Evolutionary conservation across 2,113 vertebrate genomes (phyloP).

Genomic region (Apteryx owenii): DNA sequence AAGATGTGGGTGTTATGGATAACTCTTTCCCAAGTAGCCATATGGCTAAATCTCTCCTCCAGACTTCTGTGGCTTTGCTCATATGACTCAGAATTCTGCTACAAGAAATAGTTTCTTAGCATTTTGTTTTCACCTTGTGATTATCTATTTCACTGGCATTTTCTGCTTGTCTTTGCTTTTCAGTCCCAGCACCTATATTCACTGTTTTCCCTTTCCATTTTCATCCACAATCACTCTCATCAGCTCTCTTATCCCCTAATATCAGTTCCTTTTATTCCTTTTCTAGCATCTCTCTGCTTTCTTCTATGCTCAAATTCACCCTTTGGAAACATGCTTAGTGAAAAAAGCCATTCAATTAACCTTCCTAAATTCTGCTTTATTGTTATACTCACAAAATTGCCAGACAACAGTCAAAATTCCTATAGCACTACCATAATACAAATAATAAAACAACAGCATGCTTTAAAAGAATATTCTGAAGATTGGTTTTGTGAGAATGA

Average conservation of each 20-base stretch:
- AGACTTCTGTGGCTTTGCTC: not conserved
- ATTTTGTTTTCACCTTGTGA: not conserved
- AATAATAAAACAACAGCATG: not conserved
- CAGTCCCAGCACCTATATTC: not conserved
- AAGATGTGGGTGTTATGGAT: slow-evolving; percentile 14
- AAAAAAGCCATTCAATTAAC: not conserved
- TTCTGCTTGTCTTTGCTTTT: not conserved
- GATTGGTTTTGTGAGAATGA: not conserved
- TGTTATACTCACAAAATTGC: not conserved
- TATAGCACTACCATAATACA: not conserved
- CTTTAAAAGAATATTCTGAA: not conserved
- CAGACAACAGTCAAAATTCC: not conserved
- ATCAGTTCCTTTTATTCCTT: not conserved
- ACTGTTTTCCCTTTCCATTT: not conserved
- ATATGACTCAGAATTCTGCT: not conserved
- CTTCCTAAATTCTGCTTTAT: not conserved
- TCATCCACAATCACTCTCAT: not conserved
- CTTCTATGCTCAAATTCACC: not conserved
- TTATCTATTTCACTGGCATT: not conserved
- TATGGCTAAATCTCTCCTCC: slow-evolving; percentile 27
- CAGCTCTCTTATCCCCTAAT: not conserved
- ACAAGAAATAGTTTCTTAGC: not conserved
- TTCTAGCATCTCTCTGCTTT: not conserved
- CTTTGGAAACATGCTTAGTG: not conserved
- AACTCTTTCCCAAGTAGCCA: slow-evolving; percentile 23